Conservation (phyloP, 2,113 vertebrate genomes). For the Antigone vipio region DNA sequence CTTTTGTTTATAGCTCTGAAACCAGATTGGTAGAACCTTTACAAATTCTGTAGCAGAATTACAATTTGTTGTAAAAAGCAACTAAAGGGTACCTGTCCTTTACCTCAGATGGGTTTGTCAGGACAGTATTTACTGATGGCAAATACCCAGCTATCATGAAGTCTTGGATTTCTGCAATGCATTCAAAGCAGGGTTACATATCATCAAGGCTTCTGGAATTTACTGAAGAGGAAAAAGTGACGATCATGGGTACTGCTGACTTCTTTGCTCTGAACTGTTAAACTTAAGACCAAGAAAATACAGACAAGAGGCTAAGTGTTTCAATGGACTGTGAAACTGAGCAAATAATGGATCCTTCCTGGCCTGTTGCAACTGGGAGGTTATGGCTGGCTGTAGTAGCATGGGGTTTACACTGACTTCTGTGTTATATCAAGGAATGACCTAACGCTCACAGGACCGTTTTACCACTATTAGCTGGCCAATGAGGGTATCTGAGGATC, state of each 20-base stretch:
- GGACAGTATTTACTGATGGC: conserved; percentile 79
- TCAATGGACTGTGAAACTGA: conserved; percentile 62
- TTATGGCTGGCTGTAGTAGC: conserved; percentile 78
- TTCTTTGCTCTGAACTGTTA: conserved; percentile 87
- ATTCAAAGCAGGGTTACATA: conserved; percentile 61
- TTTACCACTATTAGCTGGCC: background rate
- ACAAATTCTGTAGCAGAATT: conserved; percentile 47
- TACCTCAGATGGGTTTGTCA: conserved; percentile 79
- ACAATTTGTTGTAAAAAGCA: conserved; percentile 21
- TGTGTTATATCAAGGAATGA: conserved; percentile 81
- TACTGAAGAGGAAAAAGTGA: conserved; percentile 73
- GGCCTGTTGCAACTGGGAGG: conserved; percentile 64
- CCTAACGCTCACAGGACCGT: background rate
- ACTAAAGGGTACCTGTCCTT: conserved; percentile 71
- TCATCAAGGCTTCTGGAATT: conserved; percentile 74
- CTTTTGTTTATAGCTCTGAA: conserved; percentile 76
- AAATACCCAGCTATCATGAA: conserved; percentile 83
- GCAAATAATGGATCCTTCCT: conserved; percentile 74
- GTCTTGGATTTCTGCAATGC: conserved; percentile 65
- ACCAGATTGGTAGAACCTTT: conserved; percentile 73
- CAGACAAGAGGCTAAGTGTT: conserved; percentile 24
- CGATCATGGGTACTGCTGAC: conserved; percentile 77
- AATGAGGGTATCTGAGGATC: background rate
- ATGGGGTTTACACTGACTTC: conserved; percentile 72
- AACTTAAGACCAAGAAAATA: conserved; percentile 51